phyloP scores from a whole-genome alignment of 2,797 vertebrate genomes.

The Oreonectes daqikongensis region DNA sequence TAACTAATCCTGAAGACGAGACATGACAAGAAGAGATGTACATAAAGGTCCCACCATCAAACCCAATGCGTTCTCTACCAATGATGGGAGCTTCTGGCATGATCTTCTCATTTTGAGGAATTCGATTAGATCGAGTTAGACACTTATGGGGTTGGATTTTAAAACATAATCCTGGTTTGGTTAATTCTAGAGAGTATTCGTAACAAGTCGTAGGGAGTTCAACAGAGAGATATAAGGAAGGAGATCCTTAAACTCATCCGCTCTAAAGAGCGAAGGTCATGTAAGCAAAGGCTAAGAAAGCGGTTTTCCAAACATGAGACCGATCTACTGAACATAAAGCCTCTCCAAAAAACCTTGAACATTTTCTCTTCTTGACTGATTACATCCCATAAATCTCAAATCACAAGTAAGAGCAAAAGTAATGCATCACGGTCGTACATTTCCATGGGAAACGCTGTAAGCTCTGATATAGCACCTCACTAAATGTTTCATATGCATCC shows the following conservation, averaged over 20 bases:
- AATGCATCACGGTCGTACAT: neutral
- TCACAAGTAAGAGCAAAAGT: conserved; percentile 5
- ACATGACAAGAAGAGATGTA: neutral
- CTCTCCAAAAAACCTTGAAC: neutral
- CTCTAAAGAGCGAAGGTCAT: neutral
- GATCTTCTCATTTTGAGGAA: conserved; percentile 35
- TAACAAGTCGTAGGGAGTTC: neutral
- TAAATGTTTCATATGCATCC: conserved; percentile 28
- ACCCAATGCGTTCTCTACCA: conserved; percentile 25
- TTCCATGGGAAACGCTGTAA: neutral
- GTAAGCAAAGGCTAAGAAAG: no score
- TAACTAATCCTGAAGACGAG: conserved; percentile 29
- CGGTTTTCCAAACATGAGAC: neutral
- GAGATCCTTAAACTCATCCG: conserved; percentile 1
- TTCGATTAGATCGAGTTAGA: conserved; percentile 40
- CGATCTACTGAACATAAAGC: neutral
- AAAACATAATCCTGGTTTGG: neutral
- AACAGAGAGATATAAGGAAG: neutral
- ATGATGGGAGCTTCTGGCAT: conserved; percentile 22
- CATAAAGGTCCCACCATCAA: conserved; percentile 21
- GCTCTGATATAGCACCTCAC: conserved; percentile 18
- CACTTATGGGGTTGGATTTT: conserved; percentile 12
- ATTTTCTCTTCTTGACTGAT: neutral
- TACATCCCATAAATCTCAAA: conserved; percentile 3
- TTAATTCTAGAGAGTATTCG: conserved; percentile 4